phyloP scores from a whole-genome alignment of 1,140 invertebrate genomes.

The Elymnias hypermnestra region DNA sequence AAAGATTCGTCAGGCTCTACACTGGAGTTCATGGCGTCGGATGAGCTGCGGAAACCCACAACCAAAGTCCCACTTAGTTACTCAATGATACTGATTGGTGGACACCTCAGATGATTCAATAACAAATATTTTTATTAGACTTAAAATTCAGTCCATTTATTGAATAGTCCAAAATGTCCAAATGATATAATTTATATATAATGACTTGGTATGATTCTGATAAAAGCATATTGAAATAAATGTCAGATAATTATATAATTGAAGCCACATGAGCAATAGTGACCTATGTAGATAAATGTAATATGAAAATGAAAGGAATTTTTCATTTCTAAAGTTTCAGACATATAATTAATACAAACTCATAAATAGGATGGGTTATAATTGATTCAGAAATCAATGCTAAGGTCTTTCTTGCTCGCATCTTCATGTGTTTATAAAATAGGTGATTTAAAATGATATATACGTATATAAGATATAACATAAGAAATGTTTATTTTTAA shows the following conservation, averaged over 20 bases:
- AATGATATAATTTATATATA: slow-evolving; percentile 41
- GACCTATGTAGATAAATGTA: slow-evolving; percentile 8
- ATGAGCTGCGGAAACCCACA: slow-evolving; percentile 74
- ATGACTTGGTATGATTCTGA: slow-evolving; percentile 53
- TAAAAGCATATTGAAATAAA: slow-evolving; percentile 73
- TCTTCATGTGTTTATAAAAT: no score
- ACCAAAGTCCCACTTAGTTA: slow-evolving; percentile 73
- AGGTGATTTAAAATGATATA: slow-evolving; percentile 8
- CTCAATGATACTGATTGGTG: slow-evolving; percentile 49
- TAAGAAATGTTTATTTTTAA: no score
- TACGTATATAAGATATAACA: slow-evolving; percentile 5
- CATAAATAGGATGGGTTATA: no score
- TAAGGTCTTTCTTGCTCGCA: no score
- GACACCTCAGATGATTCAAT: slow-evolving; percentile 55
- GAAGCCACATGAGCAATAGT: no score
- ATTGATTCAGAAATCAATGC: no score
- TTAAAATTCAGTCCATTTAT: no score
- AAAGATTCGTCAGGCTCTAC: slow-evolving; percentile 67
- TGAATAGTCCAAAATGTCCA: slow-evolving; percentile 53
- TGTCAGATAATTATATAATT: no score
- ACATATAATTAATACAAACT: no score
- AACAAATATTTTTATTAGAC: no score
- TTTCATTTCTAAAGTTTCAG: no score
- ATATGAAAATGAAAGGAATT: no score
- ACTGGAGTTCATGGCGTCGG: slow-evolving; percentile 69